Evolutionary conservation across 2,797 vertebrate species (phyloP), one percentile per base, ranked within the genome.

Genomic region (Anas acuta): DNA sequence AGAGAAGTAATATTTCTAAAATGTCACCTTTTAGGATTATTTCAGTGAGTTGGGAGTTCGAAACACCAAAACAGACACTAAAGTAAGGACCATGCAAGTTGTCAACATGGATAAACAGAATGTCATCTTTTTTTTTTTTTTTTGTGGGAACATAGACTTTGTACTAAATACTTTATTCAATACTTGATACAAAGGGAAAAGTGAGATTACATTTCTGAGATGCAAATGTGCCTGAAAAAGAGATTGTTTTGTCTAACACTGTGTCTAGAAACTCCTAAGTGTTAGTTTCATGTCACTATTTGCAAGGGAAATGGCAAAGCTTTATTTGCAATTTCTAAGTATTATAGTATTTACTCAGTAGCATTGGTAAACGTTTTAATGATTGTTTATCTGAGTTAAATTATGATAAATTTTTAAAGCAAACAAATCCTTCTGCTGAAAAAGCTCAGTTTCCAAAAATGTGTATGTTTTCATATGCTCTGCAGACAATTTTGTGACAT

Each of bases 351-450:
- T 95, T 92, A 58, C 49, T 72, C 81, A 91, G 33, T 25, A 84
- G 13, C 41, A n/a, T 83, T 82, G 90, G 71, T 91, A 96, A 96
- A 89, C 83, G 87, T 86, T 90, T 74, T 71, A 90, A 74, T 95
- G 32, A 14, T 62, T 89, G 20, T 80, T 96, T 93, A 51, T 61
- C 22, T 88, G 53, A 67, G 45, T 83, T 91, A 83, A 94, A 86
- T 93, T 33, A 71, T 23, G 1, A 19, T 80, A 39, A 86, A 70
- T 18, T 56, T 75, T 87, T 90, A 94, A 91, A 83, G 41, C 7
- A 37, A 90, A 7, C 6, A 74, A 79, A 91, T 71, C 32, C 39
- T 22, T 33, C 11, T 49, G 17, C 9, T 89, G 17, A 49, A 89
- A 95, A 88, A 32, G 21, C 15, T 69, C 4, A 33, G 89, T 76